Evolutionary conservation across 2,113 vertebrate species (phyloP).

Genomic region (Cisticola juncidis): DNA sequence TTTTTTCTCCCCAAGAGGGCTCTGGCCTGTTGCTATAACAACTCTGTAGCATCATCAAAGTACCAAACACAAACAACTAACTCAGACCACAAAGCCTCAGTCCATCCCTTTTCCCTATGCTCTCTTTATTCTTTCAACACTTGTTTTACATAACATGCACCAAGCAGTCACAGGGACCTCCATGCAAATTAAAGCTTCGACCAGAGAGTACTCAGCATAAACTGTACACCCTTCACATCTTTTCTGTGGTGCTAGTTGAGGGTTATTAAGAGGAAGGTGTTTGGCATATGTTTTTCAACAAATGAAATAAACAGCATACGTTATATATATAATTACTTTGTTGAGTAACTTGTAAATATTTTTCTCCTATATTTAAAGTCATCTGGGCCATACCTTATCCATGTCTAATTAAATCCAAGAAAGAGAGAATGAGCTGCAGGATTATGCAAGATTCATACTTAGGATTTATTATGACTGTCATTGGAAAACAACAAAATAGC

Average conservation of each 20-base stretch:
- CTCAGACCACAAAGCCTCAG: not conserved
- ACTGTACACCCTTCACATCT: not conserved
- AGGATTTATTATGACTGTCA: not conserved
- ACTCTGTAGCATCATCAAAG: not conserved
- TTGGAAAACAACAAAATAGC: not conserved
- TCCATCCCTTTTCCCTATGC: not conserved
- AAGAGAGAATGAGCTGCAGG: not conserved
- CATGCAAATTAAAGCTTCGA: not conserved
- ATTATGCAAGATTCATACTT: not conserved
- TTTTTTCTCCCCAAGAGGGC: not conserved
- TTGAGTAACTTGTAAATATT: not conserved
- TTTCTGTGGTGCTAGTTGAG: not conserved
- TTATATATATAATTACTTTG: not conserved
- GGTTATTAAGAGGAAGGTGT: not conserved
- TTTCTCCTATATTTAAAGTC: not conserved
- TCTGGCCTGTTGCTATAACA: conserved; percentile 6
- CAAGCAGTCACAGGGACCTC: not conserved
- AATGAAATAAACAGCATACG: not conserved
- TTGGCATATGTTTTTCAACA: not conserved
- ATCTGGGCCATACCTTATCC: not conserved
- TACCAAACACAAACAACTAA: not conserved
- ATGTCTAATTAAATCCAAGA: not conserved
- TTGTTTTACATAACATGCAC: not conserved
- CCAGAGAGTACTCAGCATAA: not conserved
- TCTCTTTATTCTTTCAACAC: not conserved